Conservation (phyloP, 2,888 invertebrate genomes). For the Ophion costatus region DNA sequence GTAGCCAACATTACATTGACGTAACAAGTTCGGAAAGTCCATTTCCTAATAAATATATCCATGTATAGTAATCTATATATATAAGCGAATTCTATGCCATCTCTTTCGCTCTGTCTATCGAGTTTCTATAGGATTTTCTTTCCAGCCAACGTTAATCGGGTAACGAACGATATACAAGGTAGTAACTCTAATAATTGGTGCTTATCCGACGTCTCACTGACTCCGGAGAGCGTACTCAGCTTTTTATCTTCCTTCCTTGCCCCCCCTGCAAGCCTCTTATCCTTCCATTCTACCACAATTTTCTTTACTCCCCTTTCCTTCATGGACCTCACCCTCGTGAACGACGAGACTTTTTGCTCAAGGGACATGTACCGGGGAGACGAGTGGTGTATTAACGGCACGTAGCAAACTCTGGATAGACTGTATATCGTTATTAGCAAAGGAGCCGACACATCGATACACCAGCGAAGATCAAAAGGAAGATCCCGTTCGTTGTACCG, state of each 20-base stretch:
- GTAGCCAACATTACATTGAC: too few relatives aligned
- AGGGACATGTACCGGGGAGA: conserved; percentile 8
- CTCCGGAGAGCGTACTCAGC: conserved; percentile 33
- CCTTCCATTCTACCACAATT: conserved; percentile 43
- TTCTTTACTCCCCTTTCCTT: conserved; percentile 13
- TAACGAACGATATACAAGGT: conserved; percentile 78
- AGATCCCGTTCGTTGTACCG: neutral
- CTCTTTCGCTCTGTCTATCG: conserved; percentile 64
- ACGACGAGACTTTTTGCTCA: conserved; percentile 6
- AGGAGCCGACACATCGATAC: neutral
- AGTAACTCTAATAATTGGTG: conserved; percentile 80
- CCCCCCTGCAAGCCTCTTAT: conserved; percentile 12
- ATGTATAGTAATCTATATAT: conserved; percentile 40
- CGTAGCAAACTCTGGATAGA: conserved; percentile 11
- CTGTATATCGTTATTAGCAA: conserved; percentile 18
- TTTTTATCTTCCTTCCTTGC: neutral
- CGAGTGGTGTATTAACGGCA: conserved; percentile 12
- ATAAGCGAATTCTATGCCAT: conserved; percentile 26
- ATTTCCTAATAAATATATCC: neutral
- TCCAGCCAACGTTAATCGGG: conserved; percentile 76
- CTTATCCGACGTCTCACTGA: conserved; percentile 73
- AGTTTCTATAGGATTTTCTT: conserved; percentile 79
- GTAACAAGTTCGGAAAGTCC: too few relatives aligned
- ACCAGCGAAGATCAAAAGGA: neutral
- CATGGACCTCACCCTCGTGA: neutral